Conservation (phyloP, 1,140 invertebrate genomes). For the Galendromus occidentalis region DNA sequence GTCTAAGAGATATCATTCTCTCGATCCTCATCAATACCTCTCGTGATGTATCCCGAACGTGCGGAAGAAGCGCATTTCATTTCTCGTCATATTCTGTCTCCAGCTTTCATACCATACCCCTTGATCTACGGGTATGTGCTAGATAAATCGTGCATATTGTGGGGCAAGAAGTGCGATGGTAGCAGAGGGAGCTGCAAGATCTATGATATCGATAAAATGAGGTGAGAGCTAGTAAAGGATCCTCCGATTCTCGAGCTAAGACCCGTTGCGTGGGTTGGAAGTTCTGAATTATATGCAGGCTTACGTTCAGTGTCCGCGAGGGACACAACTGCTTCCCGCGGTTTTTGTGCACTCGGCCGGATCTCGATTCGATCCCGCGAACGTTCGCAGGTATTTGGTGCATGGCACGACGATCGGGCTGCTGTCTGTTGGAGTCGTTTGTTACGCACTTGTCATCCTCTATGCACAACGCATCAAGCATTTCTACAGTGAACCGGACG, state of each 20-base stretch:
- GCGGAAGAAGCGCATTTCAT: too few relatives aligned
- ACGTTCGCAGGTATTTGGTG: background rate
- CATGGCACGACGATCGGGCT: background rate
- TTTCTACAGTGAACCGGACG: conserved; percentile 2
- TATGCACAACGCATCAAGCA: background rate
- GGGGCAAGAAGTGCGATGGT: background rate
- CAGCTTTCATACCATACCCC: background rate
- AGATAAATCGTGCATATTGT: background rate
- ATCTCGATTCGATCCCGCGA: background rate
- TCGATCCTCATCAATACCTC: too few relatives aligned
- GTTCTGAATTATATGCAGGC: too few relatives aligned
- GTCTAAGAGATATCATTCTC: background rate
- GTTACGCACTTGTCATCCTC: background rate
- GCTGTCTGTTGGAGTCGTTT: background rate
- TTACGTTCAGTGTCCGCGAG: too few relatives aligned
- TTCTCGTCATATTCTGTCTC: background rate
- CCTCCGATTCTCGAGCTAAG: too few relatives aligned
- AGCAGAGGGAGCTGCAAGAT: background rate
- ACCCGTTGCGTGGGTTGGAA: too few relatives aligned
- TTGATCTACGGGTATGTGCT: background rate
- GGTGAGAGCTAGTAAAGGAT: too few relatives aligned
- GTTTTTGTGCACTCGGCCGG: too few relatives aligned
- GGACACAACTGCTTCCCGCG: too few relatives aligned
- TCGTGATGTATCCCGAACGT: too few relatives aligned
- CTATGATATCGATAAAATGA: background rate